These are phyloP conservation scores for Xestia c-nigrum DNA, from an alignment of 2,888 invertebrate species.

Conservation along the genomic window DNA sequence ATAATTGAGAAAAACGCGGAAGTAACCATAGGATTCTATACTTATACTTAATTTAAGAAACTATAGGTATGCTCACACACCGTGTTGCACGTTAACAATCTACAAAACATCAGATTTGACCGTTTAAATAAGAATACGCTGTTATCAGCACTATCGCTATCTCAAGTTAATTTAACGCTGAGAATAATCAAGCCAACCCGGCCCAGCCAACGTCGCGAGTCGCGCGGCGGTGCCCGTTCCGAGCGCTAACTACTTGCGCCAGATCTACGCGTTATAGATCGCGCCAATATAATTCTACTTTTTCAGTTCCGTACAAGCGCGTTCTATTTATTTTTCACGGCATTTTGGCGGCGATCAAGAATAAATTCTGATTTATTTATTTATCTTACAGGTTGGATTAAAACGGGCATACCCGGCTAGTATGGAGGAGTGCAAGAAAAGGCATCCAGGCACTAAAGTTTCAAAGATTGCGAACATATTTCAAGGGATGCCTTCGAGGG, in stretches of 20 bases:
- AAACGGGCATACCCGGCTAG: constrained; percentile 89
- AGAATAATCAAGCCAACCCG: constrained; percentile 82
- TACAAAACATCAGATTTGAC: constrained; percentile 56
- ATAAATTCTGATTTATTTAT: constrained; percentile 77
- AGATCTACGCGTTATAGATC: constrained; percentile 72
- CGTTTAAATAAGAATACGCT: constrained; percentile 72
- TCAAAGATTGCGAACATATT: constrained; percentile 98
- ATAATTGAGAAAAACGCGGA: neutral
- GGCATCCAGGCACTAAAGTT: constrained; percentile 94
- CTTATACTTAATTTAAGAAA: neutral
- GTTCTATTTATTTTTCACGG: constrained; percentile 74
- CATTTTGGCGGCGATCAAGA: constrained; percentile 66
- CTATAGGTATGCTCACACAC: constrained; percentile 1
- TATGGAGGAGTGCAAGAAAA: constrained; percentile 93
- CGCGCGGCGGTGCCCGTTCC: constrained; percentile 78
- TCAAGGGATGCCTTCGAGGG: constrained; percentile 93
- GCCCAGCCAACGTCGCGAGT: constrained; percentile 74
- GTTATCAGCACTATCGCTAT: constrained; percentile 89
- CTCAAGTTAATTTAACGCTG: constrained; percentile 86
- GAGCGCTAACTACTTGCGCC: constrained; percentile 82
- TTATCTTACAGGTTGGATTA: constrained; percentile 87
- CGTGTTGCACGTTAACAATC: constrained; percentile 14
- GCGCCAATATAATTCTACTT: constrained; percentile 81
- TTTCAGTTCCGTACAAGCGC: constrained; percentile 78
- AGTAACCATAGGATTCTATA: neutral